Evolutionary conservation across 2,113 vertebrate genomes (phyloP).

Genomic region (Probosciger aterrimus): DNA sequence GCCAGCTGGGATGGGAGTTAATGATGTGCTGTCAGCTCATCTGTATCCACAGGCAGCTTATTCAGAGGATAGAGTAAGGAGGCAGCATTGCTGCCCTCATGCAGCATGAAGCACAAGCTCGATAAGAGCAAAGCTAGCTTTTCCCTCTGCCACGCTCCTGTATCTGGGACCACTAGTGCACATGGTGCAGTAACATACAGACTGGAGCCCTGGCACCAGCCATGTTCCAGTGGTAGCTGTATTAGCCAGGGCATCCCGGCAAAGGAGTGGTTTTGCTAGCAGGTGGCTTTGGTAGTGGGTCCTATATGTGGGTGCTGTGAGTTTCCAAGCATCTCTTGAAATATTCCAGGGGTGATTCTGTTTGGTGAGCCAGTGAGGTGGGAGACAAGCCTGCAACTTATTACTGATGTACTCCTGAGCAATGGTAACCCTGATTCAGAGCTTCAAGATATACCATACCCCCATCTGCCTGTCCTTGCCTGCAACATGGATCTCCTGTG

Average conservation of each 20-base stretch:
- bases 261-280: not conserved
- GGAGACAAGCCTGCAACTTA: constrained; percentile 94
- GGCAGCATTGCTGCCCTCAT: not conserved
- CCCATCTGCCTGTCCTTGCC: constrained; percentile 91
- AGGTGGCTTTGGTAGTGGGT: not conserved
- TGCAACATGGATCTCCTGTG: constrained; percentile 98
- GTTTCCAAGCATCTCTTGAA: not conserved
- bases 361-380: constrained; percentile 95
- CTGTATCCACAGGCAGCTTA: not conserved
- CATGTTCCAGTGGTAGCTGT: rapidly evolving
- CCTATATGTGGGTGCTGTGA: not conserved
- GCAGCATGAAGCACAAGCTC: not conserved
- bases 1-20: not conserved
- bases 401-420: constrained; percentile 88
- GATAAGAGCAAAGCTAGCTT: not conserved
- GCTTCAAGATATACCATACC: constrained; percentile 73
- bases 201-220: not conserved
- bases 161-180: not conserved
- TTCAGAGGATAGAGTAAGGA: not conserved
- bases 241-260: not conserved
- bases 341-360: constrained; percentile 85
- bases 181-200: not conserved
- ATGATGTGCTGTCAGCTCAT: not conserved
- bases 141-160: rapidly evolving
- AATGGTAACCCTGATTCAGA: constrained; percentile 79